phyloP scores from a whole-genome alignment of 53 echinoderm and acorn worm species.

The Pentamera pediparva region DNA sequence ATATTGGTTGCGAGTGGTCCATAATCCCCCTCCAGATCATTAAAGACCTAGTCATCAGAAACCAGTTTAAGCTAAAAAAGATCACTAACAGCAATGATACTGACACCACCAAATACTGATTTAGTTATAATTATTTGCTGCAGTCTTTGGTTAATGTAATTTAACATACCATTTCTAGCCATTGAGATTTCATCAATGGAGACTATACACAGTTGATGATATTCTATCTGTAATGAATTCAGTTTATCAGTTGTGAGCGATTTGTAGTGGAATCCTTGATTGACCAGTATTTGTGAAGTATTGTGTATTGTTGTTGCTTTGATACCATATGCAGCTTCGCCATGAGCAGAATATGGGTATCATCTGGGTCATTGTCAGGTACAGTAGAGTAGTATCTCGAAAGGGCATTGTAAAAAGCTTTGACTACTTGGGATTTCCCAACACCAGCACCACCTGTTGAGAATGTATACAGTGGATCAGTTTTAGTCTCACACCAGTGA shows the following conservation, averaged over 20 bases:
- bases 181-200: too few species aligned
- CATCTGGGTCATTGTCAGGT: conserved; percentile 17
- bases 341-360: not conserved
- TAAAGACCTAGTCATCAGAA: conserved; percentile 31
- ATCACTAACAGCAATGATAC: conserved; percentile 43
- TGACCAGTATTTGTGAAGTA: conserved; percentile 24
- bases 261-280: conserved; percentile 21
- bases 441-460: conserved; percentile 46
- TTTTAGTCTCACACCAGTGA: conserved; percentile 12
- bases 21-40: not conserved
- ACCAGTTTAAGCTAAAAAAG: conserved; percentile 55
- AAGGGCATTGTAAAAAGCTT: conserved; percentile 17
- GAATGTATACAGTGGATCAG: conserved; percentile 27
- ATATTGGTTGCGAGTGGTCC: conserved; percentile 29
- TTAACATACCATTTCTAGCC: conserved; percentile 20
- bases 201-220: conserved; percentile 21
- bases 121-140: conserved; percentile 24
- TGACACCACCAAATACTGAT: conserved; percentile 42
- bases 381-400: not conserved
- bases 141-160: too few species aligned
- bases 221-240: conserved; percentile 6
- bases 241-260: not conserved
- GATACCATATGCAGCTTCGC: conserved; percentile 38
- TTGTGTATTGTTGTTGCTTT: conserved; percentile 25
- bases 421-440: conserved; percentile 31